These are phyloP conservation scores for Himalopsyche kuldschensis DNA, from an alignment of 2,888 invertebrate genomes.

Conservation along the genomic window DNA sequence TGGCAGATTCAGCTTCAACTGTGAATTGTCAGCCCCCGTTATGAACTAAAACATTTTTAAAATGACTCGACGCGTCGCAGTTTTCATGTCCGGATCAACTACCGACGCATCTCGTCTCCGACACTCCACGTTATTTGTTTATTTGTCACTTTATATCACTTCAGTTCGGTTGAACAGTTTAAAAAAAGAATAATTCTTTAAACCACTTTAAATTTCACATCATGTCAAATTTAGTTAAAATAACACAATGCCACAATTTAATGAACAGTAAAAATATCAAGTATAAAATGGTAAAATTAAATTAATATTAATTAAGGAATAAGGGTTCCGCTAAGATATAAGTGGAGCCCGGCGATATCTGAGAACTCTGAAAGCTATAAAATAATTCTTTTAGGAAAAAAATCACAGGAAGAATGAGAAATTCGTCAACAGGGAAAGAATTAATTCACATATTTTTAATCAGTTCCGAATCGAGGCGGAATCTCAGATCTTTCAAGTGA, in stretches of 20 bases:
- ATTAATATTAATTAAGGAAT: not conserved
- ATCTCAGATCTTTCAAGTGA: slow-evolving; percentile 21
- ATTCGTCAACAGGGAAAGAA: not conserved
- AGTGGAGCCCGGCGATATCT: not conserved
- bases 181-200: not conserved
- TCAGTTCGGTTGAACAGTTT: not conserved
- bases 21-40: not conserved
- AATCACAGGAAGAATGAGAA: slow-evolving; percentile 1
- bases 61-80: not conserved
- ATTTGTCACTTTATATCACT: not conserved
- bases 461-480: not conserved
- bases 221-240: not conserved
- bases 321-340: not conserved
- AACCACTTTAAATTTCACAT: not conserved
- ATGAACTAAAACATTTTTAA: slow-evolving; percentile 12
- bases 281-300: not conserved
- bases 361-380: not conserved
- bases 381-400: not conserved
- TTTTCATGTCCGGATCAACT: not conserved
- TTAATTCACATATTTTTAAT: not conserved
- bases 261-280: not conserved
- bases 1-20: slow-evolving; percentile 31
- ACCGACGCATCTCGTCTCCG: not conserved
- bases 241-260: not conserved
- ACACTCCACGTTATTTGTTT: not conserved